phyloP scores from a whole-genome alignment of 2,888 invertebrate genomes.

The Flabesymbios commensalis region DNA sequence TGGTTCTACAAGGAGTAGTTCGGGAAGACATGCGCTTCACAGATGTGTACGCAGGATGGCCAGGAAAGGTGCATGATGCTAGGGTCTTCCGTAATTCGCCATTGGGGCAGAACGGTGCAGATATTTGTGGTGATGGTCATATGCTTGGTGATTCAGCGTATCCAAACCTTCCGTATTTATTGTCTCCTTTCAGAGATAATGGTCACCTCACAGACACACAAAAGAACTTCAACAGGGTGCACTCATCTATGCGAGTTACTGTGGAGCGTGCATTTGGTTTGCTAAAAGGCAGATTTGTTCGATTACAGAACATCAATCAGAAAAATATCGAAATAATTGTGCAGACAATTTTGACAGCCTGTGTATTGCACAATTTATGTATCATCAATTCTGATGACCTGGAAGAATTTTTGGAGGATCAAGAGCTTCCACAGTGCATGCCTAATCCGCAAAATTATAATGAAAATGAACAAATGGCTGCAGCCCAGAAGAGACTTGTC shows the following conservation, averaged over 20 bases:
- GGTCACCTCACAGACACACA: constrained; percentile 10
- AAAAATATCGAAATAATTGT: not conserved
- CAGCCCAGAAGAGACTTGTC: no score
- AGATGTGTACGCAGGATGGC: constrained; percentile 9
- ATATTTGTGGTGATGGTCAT: constrained; percentile 8
- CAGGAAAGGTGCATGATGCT: constrained; percentile 14
- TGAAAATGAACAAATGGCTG: no score
- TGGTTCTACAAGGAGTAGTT: not conserved
- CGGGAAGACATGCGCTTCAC: constrained; percentile 6
- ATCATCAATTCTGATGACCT: constrained; percentile 2
- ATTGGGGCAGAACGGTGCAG: constrained; percentile 1
- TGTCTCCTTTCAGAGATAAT: constrained; percentile 27
- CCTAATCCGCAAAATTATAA: no score
- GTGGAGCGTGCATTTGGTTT: constrained; percentile 23
- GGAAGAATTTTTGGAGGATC: not conserved
- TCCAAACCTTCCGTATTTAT: constrained; percentile 13
- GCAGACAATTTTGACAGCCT: not conserved
- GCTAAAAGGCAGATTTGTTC: constrained; percentile 24
- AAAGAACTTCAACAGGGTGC: constrained; percentile 14
- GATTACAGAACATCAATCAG: not conserved
- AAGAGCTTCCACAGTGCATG: no score
- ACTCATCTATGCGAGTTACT: constrained; percentile 1
- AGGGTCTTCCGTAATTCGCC: constrained; percentile 7
- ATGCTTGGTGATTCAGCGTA: constrained; percentile 24
- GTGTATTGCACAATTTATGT: constrained; percentile 10